Conservation (phyloP, 1,140 invertebrate species). For the Andricus grossulariae region DNA sequence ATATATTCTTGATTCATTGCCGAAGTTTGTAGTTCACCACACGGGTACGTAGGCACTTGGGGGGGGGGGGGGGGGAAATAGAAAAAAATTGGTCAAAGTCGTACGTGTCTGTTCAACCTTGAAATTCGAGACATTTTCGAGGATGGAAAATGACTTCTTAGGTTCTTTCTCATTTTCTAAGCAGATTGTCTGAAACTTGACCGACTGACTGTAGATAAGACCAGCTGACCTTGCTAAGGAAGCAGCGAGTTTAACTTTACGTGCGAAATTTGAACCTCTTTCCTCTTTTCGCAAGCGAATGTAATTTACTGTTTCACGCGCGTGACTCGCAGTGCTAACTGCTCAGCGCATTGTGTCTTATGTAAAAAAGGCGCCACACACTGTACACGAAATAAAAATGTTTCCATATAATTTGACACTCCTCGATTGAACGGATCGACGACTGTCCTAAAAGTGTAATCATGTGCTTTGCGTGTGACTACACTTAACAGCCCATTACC, state of each 20-base stretch:
- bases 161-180: too few species aligned
- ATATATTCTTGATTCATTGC: too few species aligned
- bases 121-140: too few species aligned
- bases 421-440: background rate
- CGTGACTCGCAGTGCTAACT: background rate
- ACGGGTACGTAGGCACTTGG: too few species aligned
- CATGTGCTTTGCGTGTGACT: background rate
- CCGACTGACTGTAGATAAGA: too few species aligned
- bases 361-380: background rate
- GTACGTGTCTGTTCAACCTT: too few species aligned
- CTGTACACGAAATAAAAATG: constrained; percentile 5
- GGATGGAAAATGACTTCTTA: too few species aligned
- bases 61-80: too few species aligned
- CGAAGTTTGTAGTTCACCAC: too few species aligned
- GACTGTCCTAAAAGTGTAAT: background rate
- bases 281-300: background rate
- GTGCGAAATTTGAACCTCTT: constrained; percentile 4
- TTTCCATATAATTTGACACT: background rate
- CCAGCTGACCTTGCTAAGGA: background rate
- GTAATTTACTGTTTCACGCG: background rate
- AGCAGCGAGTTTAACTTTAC: background rate
- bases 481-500: too few species aligned
- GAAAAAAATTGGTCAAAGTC: too few species aligned
- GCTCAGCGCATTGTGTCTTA: background rate
- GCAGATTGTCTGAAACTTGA: background rate